Evolutionary conservation across 1,140 invertebrate species (phyloP).

Genomic region (Heliconius congener): DNA sequence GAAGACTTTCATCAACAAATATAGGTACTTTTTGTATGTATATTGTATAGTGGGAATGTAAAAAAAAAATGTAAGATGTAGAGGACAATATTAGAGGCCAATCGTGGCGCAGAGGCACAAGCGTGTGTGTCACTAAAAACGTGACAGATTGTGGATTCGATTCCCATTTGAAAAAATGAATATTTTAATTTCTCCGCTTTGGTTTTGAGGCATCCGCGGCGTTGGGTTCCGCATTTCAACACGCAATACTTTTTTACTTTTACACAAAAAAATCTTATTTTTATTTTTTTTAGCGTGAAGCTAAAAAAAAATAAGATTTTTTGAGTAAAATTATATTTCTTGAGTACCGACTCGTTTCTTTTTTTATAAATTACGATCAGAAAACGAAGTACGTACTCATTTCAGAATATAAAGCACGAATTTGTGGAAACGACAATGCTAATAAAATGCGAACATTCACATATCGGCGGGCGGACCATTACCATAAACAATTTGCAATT

Average conservation of each 20-base stretch:
- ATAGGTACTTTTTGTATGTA: not conserved
- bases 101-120: too few relatives aligned
- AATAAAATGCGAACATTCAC: constrained; percentile 49
- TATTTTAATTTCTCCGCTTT: too few relatives aligned
- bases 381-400: constrained; percentile 32
- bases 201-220: too few relatives aligned
- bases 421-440: constrained; percentile 37
- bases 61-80: not conserved
- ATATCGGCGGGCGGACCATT: constrained; percentile 49
- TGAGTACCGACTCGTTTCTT: not conserved
- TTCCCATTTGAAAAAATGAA: too few relatives aligned
- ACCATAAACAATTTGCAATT: constrained; percentile 65
- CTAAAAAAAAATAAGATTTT: too few relatives aligned
- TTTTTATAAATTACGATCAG: constrained; percentile 14
- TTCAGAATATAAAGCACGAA: constrained; percentile 36
- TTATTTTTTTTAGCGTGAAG: too few relatives aligned
- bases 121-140: too few relatives aligned
- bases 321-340: not conserved
- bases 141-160: too few relatives aligned
- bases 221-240: too few relatives aligned
- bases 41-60: not conserved
- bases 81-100: too few relatives aligned
- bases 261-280: too few relatives aligned
- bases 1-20: not conserved
- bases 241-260: too few relatives aligned